Evolutionary conservation across 1,140 invertebrate species (phyloP), one percentile per base, ranked within the genome.

Genomic region (Bombus affinis): DNA sequence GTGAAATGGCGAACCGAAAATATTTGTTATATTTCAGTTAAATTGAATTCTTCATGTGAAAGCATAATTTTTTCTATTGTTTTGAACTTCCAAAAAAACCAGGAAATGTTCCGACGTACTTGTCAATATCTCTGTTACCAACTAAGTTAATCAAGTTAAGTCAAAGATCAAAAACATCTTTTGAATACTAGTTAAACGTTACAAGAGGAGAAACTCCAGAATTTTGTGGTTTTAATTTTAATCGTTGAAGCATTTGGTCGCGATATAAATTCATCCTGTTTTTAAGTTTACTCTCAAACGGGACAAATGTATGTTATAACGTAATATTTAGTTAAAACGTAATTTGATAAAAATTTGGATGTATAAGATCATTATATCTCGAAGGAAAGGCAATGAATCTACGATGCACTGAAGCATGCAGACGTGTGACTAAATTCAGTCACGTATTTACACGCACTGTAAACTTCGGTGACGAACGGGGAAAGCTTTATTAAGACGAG

Each of bases 401-500:
- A 22, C 77, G 28, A 83, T 77, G 81, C 53, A 78, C 22, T 57
- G 53, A 35, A 71, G 70, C 65, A 59, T 53, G 25, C 59, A 75
- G 47, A 53, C 62, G 28, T 28, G 28, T 42, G 42, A 57, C 53
- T 47, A 76, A 88, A 74, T 83, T 83, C 80, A 39, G 62, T 83
- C 42, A 53, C 44, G 8, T 85, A 88, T 88, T 76, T 76, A 84
- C 86, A 47, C 78, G 81, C 59, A 71, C 77, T 57, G 35, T 78
- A 37, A 84, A 66, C 53, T 81, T 47, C 35, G 47, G 65, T 72
- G 87, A 84, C 71, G 62, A 82, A 71, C 62, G 57, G 57, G 66
- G 70, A 80, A 87, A 80, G 74, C 77, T 53, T 80, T 76, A 76
- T 88, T 80, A 72, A 79, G 32, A 59, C 35, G 81, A 76, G 72